These are phyloP conservation scores for Cryptoblepharus egeriae DNA, from an alignment of 2,797 vertebrate genomes.

Conservation along the genomic window DNA sequence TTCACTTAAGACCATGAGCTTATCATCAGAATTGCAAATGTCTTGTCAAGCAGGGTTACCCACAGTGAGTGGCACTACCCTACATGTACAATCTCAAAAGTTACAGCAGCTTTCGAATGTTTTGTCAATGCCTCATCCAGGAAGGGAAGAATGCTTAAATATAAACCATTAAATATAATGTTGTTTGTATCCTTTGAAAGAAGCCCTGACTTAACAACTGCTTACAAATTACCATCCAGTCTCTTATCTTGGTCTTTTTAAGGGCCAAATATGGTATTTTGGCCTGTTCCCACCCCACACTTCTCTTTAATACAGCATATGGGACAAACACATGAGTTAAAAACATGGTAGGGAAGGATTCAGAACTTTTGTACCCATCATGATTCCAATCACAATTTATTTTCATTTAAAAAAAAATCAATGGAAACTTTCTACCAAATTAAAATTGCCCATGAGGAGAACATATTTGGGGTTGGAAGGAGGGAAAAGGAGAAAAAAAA, in stretches of 20 bases:
- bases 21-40: neutral
- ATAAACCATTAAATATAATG: neutral
- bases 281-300: too few relatives aligned
- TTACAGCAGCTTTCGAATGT: neutral
- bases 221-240: neutral
- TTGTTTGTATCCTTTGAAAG: neutral
- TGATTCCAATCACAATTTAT: too few relatives aligned
- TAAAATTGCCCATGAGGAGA: too few relatives aligned
- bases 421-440: too few relatives aligned
- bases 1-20: neutral
- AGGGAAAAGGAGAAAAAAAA: too few relatives aligned
- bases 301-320: too few relatives aligned
- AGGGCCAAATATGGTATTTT: neutral
- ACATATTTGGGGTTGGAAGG: too few relatives aligned
- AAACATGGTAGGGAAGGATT: too few relatives aligned
- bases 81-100: neutral
- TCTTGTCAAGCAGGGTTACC: neutral
- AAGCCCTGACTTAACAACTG: neutral
- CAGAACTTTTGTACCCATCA: too few relatives aligned
- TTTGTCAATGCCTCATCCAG: too few relatives aligned
- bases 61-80: neutral
- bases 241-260: neutral
- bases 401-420: too few relatives aligned
- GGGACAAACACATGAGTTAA: too few relatives aligned
- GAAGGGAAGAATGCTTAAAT: neutral